Evolutionary conservation across 2,113 vertebrate genomes (phyloP), one percentile per base, ranked within the genome.

Genomic region (Barnardius zonarius): DNA sequence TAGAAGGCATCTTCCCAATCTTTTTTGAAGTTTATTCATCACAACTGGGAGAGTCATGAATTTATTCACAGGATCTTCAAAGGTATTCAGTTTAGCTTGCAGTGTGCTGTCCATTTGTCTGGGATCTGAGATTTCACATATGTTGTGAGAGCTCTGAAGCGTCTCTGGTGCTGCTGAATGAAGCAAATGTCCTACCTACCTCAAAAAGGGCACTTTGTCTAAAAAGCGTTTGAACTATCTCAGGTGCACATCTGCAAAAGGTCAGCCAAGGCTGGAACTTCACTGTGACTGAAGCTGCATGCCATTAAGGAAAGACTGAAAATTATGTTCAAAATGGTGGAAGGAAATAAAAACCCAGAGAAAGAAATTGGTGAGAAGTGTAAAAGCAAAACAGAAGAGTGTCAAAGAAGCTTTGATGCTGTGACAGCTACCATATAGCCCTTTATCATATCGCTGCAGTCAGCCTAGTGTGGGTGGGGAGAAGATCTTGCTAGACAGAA

Each of bases 371-470:
- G 35, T 90, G 61, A 94, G 48, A 81, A 93, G 41, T 51, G 57
- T 39, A 85, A 92, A 88, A 87, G 37, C 66, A 89, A 92, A 96
- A 54, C 62, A 89, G 49, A 82, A 82, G 89, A 54, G 70, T 79
- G 54, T 57, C 74, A 82, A 41, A 91, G 66, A 69, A 57, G 88
- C 86, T 89, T 86, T 94, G 92, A 89, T 89, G 86, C 78, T 54
- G 17, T 80, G 88, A 92, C 91, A 95, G 91, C 86, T 69, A 81
- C 88, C 57, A 54, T 33, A 69, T 5, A 91, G 85, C 41, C 48
- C 73, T 91, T 92, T 80, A 55, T 92, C 74, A 94, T 90, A 72
- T 87, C 76, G 68, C 86, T 82, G 79, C 79, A 70, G 51, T 74
- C 85, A 95, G 92, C 54, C n/a, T n/a, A 49, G 73, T 1, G 44